Base-by-base conservation (phyloP, 1,140 invertebrate genomes). In the Nilaparvata lugens region DNA sequence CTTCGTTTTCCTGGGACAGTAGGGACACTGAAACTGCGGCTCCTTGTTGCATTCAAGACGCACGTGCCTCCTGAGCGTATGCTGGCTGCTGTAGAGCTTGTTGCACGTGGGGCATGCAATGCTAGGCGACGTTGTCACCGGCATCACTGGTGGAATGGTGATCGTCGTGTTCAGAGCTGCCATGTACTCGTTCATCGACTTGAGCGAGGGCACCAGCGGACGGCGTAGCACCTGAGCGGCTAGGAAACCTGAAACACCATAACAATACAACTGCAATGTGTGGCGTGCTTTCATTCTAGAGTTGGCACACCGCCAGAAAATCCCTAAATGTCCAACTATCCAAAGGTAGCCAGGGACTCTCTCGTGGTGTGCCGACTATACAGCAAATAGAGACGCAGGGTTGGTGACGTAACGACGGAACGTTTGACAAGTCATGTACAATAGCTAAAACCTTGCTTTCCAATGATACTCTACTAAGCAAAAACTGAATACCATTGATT, bases 41-140 rank as follows among this genome's bases (percentile, higher is more conserved):
- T 76, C 74, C 42, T 76, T 74, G 18, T 76, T 75, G 62, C 78
- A 80, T 60, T 79, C 78, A 31, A 80, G 74, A 18, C 74, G 76
- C 64, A 78, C 67, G 66, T 82, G 80, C 2, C 75, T 72, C 52
- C 72, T 73, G 65, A 81, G 73, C 62, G 79, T 79, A 48, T 76
- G 72, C 16, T 76, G 67, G 65, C 75, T 74, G 0, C 72, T 73
- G 64, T 81, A 81, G 2, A 68, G 69, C 65, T 81, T 79, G 53
- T 72, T 70, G 66, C 77, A 79, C 19, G 77, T 79, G 9, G 76
- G 75, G 67, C 82, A 84, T 59, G 14, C 25, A 3, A 54, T 21
- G 4, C 21, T 18, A 1, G 51, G 9, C 13, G 40, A 28, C 16
- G 21, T 13, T 11, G 45, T 28, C n/a, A 38, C 40, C 7, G 38